phyloP scores from a whole-genome alignment of 2,888 invertebrate species.

The Stenodera caucasica region DNA sequence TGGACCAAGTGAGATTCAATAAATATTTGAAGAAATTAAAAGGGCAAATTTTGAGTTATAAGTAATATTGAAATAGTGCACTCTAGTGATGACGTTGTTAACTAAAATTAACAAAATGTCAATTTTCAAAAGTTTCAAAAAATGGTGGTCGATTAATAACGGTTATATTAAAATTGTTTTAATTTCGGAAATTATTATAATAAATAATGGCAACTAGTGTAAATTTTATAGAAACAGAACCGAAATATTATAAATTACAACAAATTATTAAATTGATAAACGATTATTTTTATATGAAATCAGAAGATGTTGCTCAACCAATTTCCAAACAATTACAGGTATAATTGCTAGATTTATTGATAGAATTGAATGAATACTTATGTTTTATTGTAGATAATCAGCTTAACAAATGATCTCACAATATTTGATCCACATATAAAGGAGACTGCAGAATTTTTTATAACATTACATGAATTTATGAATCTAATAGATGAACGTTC shows the following conservation, averaged over 20 bases:
- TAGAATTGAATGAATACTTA: not conserved
- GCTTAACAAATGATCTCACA: constrained; percentile 65
- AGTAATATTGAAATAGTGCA: no score
- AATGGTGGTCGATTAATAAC: no score
- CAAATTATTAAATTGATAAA: not conserved
- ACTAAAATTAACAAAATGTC: no score
- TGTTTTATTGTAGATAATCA: constrained; percentile 60
- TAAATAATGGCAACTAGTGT: not conserved
- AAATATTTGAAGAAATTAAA: no score
- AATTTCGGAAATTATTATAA: not conserved
- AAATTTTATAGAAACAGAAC: not conserved
- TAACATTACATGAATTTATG: constrained; percentile 68
- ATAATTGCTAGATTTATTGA: not conserved
- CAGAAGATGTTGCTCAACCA: not conserved
- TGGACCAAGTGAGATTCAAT: no score
- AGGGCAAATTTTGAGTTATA: no score
- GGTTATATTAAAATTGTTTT: no score
- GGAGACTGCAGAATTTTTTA: constrained; percentile 68
- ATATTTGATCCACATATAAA: constrained; percentile 69
- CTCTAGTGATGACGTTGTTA: no score
- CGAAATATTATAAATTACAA: not conserved
- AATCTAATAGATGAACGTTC: constrained; percentile 61
- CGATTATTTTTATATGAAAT: not conserved
- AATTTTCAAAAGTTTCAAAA: no score
- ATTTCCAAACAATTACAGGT: not conserved